These are phyloP conservation scores for Ornithoptera priamus DNA, from an alignment of 2,888 invertebrate genomes.

Conservation along the genomic window DNA sequence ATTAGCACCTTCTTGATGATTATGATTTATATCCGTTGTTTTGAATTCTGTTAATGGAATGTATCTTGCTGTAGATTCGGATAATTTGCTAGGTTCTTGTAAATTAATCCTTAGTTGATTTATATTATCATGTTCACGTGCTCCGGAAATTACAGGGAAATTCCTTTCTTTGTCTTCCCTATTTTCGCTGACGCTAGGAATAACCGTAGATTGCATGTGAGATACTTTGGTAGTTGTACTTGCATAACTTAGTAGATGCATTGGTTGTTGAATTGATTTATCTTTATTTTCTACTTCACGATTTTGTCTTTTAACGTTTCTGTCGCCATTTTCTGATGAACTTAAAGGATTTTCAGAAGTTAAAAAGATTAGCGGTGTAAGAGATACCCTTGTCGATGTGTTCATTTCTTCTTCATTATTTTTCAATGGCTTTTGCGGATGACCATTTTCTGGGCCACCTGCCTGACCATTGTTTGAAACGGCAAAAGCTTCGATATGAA, in stretches of 20 bases:
- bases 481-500: conserved; percentile 58
- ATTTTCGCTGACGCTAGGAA: neutral
- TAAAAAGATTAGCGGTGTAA: neutral
- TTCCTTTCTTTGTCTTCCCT: conserved; percentile 1
- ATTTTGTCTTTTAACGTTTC: conserved; percentile 20
- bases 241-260: neutral
- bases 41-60: conserved; percentile 11
- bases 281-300: conserved; percentile 25
- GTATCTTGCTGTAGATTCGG: conserved; percentile 16
- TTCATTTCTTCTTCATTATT: conserved; percentile 5
- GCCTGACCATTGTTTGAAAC: conserved; percentile 32
- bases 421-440: neutral
- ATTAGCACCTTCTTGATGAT: neutral
- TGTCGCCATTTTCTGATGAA: conserved; percentile 5
- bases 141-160: neutral
- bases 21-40: conserved; percentile 1
- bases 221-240: conserved; percentile 29
- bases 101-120: conserved; percentile 10
- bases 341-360: conserved; percentile 5
- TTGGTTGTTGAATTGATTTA: conserved; percentile 9
- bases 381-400: neutral
- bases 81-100: conserved; percentile 18
- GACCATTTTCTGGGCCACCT: neutral
- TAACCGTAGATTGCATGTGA: conserved; percentile 1
- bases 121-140: neutral